These are phyloP conservation scores for Malurus splendens DNA, from an alignment of 2,797 vertebrate genomes.

Conservation along the genomic window DNA sequence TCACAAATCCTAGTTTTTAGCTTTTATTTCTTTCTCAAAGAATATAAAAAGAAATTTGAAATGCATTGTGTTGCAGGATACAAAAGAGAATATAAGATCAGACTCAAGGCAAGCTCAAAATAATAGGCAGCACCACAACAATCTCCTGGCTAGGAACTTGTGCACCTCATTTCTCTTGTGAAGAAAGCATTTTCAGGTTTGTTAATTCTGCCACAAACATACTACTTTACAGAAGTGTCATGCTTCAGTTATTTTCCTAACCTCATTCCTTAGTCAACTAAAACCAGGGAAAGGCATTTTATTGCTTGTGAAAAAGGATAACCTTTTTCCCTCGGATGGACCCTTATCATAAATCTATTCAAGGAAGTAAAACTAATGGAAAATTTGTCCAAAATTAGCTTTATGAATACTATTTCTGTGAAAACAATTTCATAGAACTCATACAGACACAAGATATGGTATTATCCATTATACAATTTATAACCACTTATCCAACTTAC, in stretches of 20 bases:
- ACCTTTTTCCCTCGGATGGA: not conserved
- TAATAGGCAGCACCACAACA: not conserved
- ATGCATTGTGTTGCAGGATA: not conserved
- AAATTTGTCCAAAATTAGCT: not conserved
- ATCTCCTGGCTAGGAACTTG: not conserved
- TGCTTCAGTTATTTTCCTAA: not conserved
- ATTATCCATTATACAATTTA: not conserved
- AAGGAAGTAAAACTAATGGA: not conserved
- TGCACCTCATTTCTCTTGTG: not conserved
- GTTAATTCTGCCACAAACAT: not conserved
- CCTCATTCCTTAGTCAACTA: not conserved
- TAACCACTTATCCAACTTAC: not conserved
- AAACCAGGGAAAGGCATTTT: fast-evolving
- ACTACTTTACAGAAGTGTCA: not conserved
- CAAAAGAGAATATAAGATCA: not conserved
- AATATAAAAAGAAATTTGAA: not conserved
- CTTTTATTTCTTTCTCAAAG: not conserved
- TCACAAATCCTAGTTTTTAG: not conserved
- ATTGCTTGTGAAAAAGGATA: not conserved
- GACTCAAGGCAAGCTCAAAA: not conserved
- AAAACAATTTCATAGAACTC: not conserved
- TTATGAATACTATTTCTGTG: not conserved
- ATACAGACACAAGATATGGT: not conserved
- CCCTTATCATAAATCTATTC: not conserved
- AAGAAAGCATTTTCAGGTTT: not conserved